Evolutionary conservation across 2,113 vertebrate genomes (phyloP).

Genomic region (Syrmaticus mikado): DNA sequence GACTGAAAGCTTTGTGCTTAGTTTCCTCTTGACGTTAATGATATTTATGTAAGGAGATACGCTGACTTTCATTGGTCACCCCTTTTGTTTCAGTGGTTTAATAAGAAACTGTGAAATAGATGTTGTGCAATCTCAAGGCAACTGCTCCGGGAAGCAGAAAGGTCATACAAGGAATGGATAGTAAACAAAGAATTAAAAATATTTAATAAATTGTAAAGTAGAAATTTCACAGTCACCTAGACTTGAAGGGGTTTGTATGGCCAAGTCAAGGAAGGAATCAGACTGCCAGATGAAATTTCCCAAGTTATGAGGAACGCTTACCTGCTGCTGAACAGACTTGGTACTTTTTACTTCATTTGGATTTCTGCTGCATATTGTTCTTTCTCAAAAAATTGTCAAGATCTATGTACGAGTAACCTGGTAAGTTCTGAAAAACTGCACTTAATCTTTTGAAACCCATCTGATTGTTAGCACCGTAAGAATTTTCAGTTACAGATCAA

Average conservation of each 20-base stretch:
- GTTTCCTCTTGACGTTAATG: constrained; percentile 43
- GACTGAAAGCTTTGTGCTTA: background rate
- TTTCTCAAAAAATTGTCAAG: constrained; percentile 58
- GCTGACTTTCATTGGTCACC: constrained; percentile 10
- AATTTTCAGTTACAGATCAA: background rate
- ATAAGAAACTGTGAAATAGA: constrained; percentile 66
- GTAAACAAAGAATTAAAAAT: background rate
- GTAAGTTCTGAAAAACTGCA: constrained; percentile 65
- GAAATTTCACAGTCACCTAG: background rate
- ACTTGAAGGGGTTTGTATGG: background rate
- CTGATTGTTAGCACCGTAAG: background rate
- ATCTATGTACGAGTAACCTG: constrained; percentile 61
- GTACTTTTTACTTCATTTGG: constrained; percentile 44
- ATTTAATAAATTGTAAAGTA: background rate
- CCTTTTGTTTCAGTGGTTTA: constrained; percentile 51
- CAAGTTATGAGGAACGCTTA: constrained; percentile 57
- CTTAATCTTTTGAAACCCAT: constrained; percentile 8
- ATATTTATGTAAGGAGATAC: constrained; percentile 26
- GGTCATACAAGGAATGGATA: background rate
- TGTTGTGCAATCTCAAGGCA: constrained; percentile 18
- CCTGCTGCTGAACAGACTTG: background rate
- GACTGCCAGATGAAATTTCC: background rate
- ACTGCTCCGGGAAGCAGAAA: constrained; percentile 27
- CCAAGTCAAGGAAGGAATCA: background rate
- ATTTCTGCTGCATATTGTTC: constrained; percentile 37